phyloP scores from a whole-genome alignment of 2,113 vertebrate genomes.

The Rhagologus leucostigma region DNA sequence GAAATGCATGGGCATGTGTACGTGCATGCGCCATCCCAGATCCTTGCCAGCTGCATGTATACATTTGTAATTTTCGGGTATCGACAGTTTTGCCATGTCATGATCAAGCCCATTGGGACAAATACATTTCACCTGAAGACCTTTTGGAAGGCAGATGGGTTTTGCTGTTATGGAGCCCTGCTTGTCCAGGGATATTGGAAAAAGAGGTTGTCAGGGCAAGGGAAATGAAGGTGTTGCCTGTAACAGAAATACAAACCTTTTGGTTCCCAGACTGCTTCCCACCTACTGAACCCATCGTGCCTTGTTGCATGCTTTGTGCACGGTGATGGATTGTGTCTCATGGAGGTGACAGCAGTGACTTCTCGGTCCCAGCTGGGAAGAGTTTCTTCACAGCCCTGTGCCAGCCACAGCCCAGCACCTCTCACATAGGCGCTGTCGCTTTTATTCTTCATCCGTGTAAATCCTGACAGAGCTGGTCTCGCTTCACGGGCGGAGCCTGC shows the following conservation, averaged over 20 bases:
- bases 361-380: neutral
- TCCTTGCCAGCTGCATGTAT: neutral
- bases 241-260: neutral
- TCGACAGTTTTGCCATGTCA: neutral
- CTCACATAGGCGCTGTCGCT: neutral
- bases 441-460: neutral
- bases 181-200: neutral
- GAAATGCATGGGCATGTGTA: neutral
- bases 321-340: rapidly evolving
- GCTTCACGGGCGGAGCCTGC: rapidly evolving
- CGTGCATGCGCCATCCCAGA: rapidly evolving
- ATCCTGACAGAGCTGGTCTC: neutral
- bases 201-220: neutral
- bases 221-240: neutral
- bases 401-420: neutral
- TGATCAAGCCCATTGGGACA: neutral
- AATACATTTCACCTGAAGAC: neutral
- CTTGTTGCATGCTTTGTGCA: neutral
- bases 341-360: rapidly evolving
- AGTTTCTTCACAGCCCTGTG: neutral
- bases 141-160: neutral
- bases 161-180: neutral
- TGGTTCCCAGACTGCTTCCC: neutral
- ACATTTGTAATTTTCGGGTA: neutral
- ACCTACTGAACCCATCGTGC: rapidly evolving